These are phyloP conservation scores for Bombus haemorrhoidalis DNA, from an alignment of 1,140 invertebrate genomes.

Conservation along the genomic window DNA sequence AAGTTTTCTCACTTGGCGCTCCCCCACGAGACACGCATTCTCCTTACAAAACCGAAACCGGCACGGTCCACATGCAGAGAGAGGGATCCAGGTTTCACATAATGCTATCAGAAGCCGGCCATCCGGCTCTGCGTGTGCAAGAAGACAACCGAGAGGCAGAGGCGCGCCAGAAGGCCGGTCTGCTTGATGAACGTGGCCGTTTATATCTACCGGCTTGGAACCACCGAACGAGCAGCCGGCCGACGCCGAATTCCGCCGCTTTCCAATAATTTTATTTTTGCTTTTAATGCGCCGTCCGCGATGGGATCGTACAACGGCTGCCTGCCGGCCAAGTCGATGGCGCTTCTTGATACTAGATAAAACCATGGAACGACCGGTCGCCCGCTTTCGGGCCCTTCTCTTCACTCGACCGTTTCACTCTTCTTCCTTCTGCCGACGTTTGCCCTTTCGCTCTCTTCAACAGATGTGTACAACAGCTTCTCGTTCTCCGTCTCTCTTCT, in stretches of 20 bases:
- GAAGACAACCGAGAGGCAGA: slow-evolving; percentile 47
- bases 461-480: neutral
- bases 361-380: slow-evolving; percentile 45
- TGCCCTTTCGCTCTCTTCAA: neutral
- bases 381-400: slow-evolving; percentile 21
- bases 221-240: slow-evolving; percentile 52
- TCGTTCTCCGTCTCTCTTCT: neutral
- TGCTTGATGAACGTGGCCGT: slow-evolving; percentile 63
- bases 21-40: neutral
- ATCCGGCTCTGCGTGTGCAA: slow-evolving; percentile 49
- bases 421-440: neutral
- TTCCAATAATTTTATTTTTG: slow-evolving; percentile 78
- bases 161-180: slow-evolving; percentile 12
- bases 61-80: neutral
- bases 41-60: neutral
- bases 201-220: slow-evolving; percentile 62
- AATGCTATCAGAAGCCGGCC: slow-evolving; percentile 69
- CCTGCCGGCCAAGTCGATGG: slow-evolving; percentile 48
- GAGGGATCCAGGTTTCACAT: slow-evolving; percentile 44
- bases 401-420: neutral
- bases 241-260: slow-evolving; percentile 71
- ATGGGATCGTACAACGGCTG: slow-evolving; percentile 65
- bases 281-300: slow-evolving; percentile 72
- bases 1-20: neutral
- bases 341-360: slow-evolving; percentile 72